Evolutionary conservation across 2,888 invertebrate species (phyloP), one percentile per base, ranked within the genome.

Genomic region (Ichneumon xanthorius): DNA sequence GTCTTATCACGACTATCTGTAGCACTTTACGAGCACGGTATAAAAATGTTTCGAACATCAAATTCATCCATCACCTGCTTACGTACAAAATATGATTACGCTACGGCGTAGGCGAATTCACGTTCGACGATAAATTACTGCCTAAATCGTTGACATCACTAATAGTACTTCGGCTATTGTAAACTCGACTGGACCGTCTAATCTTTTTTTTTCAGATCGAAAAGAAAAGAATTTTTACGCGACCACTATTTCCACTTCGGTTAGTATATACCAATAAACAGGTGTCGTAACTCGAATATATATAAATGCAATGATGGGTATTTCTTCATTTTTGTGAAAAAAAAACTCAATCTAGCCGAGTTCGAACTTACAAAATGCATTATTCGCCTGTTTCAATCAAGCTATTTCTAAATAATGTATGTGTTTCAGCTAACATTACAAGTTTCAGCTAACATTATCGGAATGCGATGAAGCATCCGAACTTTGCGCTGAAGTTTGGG

Each of bases 31-130:
- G 63, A 45, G 37, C 33, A 58, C 40, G 71, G 37, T 82, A 67
- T 45, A 82, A 82, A 78, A 78, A 65, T 37, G 48, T 67, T 61
- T 65, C n/a, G n/a, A 71, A 37, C 70, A 45, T 1, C 50, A 50
- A 75, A 72, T 68, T 73, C 67, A 68, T 81, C 73, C 55, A 48
- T 63, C 75, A 30, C 45, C 33, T 9, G 73, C 70, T 78, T 37
- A 67, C 77, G 67, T 80, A 80, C 67, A 76, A 82, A 76, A 82
- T 37, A 61, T 77, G 37, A 63, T 61, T 61, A n/a, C 50, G 63
- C 30, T 78, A 63, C 73, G 14, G 26, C n/a, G n/a, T 11, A 30
- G 22, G 50, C 30, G 3, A 65, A 16, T 73, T 22, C 48, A 48
- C 37, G 63, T 50, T 48, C 33, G 58, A 65, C 45, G 48, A 63